Evolutionary conservation across 2,888 invertebrate species (phyloP).

Genomic region (Ophioninae sp.): DNA sequence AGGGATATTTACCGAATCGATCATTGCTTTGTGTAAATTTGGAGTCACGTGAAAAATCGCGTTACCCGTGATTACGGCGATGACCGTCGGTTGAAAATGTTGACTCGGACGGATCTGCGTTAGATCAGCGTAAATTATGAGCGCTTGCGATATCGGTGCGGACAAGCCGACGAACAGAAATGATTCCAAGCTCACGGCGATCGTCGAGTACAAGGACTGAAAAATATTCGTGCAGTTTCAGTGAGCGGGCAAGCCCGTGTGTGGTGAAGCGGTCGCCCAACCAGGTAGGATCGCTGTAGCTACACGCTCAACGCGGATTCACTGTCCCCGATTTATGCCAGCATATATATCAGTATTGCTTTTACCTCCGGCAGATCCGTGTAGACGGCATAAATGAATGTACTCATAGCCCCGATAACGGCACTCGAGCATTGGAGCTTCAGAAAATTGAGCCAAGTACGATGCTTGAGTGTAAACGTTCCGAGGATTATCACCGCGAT

Average conservation of each 20-base stretch:
- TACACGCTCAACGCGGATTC: no score
- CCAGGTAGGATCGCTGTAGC: no score
- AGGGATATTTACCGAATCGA: not conserved
- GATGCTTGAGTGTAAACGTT: conserved; percentile 82
- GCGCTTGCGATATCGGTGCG: conserved; percentile 87
- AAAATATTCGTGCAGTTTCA: conserved; percentile 65
- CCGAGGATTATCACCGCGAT: conserved; percentile 81
- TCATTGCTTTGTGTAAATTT: not conserved
- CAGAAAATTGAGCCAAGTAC: conserved; percentile 84
- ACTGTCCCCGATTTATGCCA: not conserved
- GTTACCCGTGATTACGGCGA: conserved; percentile 86
- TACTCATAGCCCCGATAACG: conserved; percentile 87
- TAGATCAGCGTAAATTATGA: conserved; percentile 87
- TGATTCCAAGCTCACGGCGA: conserved; percentile 85
- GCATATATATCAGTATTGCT: not conserved
- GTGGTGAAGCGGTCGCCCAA: not conserved
- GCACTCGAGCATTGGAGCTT: conserved; percentile 88
- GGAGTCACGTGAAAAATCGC: not conserved
- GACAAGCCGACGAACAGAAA: conserved; percentile 87
- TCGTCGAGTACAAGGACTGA: conserved; percentile 84
- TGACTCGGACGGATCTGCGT: conserved; percentile 83
- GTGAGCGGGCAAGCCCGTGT: not conserved
- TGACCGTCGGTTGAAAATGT: conserved; percentile 85
- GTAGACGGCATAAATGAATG: conserved; percentile 80
- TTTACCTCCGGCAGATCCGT: conserved; percentile 78